Conservation (phyloP, 2,113 vertebrate genomes). For the Edolisoma coerulescens region DNA sequence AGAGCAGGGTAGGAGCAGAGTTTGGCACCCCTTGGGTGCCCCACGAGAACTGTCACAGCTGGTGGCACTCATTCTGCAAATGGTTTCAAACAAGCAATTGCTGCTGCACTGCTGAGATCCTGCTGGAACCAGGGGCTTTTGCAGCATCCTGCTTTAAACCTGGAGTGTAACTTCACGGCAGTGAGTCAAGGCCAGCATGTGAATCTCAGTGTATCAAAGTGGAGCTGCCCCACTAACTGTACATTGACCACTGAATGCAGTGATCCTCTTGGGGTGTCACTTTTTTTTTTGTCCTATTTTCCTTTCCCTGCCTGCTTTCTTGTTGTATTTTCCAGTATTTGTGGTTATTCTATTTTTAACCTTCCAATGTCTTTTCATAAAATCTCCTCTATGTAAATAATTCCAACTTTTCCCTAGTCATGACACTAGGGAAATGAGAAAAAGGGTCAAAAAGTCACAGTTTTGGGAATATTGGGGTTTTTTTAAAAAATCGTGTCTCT, state of each 20-base stretch:
- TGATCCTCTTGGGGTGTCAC: background rate
- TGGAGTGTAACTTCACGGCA: accelerated
- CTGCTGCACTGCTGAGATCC: background rate
- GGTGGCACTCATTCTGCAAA: background rate
- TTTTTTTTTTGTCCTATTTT: background rate
- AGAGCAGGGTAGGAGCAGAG: background rate
- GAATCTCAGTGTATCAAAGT: background rate
- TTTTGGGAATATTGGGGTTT: background rate
- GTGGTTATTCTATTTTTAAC: constrained; percentile 21
- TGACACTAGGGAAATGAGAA: background rate
- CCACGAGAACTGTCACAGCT: accelerated
- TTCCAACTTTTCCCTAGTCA: background rate
- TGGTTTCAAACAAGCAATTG: background rate
- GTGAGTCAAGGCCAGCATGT: background rate
- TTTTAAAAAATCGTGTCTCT: background rate
- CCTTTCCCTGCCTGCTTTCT: background rate
- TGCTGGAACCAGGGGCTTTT: background rate
- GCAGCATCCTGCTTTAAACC: background rate
- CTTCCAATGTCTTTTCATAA: background rate
- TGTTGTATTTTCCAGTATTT: background rate
- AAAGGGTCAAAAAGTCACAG: background rate
- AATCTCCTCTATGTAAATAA: background rate
- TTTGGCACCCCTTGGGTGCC: background rate
- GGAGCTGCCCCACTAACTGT: background rate
- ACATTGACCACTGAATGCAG: background rate